Percentiles rank a stretch among this genome's conserved stretches.
Evolutionary conservation across 2,888 invertebrate species (phyloP).

Genomic region (Himalopsyche kuldschensis): DNA sequence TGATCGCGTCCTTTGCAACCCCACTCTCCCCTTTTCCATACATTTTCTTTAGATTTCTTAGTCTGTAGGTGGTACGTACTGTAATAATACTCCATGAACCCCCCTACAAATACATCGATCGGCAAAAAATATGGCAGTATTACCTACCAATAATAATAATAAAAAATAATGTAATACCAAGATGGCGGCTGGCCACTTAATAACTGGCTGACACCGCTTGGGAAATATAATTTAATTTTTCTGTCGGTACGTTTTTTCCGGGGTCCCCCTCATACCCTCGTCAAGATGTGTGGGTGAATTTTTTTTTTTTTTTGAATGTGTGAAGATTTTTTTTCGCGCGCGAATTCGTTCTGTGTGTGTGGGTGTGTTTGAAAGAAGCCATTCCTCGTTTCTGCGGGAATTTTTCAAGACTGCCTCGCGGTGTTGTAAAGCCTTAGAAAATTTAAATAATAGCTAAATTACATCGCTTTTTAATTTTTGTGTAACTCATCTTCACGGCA

Average conservation of each 20-base stretch:
- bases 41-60: constrained; percentile 1
- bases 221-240: constrained; percentile 64
- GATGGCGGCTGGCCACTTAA: constrained; percentile 63
- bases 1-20: background rate
- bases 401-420: constrained; percentile 36
- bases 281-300: constrained; percentile 14
- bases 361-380: constrained; percentile 29
- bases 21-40: constrained; percentile 12
- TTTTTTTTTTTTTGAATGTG: constrained; percentile 19
- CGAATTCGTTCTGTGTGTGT: background rate
- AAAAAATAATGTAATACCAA: constrained; percentile 44
- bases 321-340: constrained; percentile 21
- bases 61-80: background rate
- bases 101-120: constrained; percentile 25
- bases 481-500: no score
- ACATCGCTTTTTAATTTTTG: no score
- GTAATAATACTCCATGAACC: background rate
- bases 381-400: constrained; percentile 35
- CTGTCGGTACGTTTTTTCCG: constrained; percentile 41
- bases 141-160: constrained; percentile 35
- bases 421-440: background rate
- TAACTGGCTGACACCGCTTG: constrained; percentile 63
- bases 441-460: no score
- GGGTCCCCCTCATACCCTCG: constrained; percentile 25
- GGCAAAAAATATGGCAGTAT: constrained; percentile 27